A percentile compares a stretch with the other conserved stretches of the same genome.
Evolutionary conservation across 2,888 invertebrate genomes (phyloP).

Genomic region (Perdita meconis): DNA sequence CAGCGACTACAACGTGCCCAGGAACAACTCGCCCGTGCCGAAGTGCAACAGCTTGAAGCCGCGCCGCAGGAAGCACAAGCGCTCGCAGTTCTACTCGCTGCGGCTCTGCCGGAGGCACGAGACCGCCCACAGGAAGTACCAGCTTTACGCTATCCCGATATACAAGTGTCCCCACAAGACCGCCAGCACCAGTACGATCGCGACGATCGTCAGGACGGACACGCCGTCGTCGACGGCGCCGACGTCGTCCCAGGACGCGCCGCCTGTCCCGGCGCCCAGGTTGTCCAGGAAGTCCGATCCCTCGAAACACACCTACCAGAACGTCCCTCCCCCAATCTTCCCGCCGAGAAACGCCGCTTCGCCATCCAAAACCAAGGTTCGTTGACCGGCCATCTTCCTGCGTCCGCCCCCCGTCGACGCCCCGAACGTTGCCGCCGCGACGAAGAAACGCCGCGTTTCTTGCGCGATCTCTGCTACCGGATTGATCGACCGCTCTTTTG

Average conservation of each 20-base stretch:
- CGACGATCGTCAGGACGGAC: conserved; percentile 70
- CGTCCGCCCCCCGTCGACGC: conserved; percentile 63
- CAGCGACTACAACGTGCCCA: conserved; percentile 81
- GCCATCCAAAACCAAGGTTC: conserved; percentile 77
- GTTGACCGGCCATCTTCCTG: conserved; percentile 73
- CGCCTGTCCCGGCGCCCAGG: conserved; percentile 77
- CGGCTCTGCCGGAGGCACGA: conserved; percentile 78
- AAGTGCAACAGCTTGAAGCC: conserved; percentile 82
- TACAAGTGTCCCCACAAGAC: conserved; percentile 79
- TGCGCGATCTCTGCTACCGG: not conserved
- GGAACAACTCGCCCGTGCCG: conserved; percentile 80
- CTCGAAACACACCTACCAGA: conserved; percentile 85
- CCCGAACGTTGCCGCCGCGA: conserved; percentile 62
- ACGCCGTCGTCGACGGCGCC: conserved; percentile 65
- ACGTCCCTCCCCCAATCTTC: conserved; percentile 85
- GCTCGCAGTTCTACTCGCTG: conserved; percentile 73
- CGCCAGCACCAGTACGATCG: conserved; percentile 71
- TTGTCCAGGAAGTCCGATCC: conserved; percentile 76
- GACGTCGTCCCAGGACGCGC: conserved; percentile 25
- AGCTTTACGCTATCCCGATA: conserved; percentile 82
- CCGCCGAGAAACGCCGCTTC: conserved; percentile 77
- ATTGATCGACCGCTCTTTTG: conserved; percentile 16
- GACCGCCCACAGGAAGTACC: conserved; percentile 72
- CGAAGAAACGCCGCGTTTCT: conserved; percentile 22
- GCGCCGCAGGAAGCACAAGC: conserved; percentile 79